These are phyloP conservation scores for Rhabdophis nuchalis DNA, from an alignment of 2,797 vertebrate species.

Conservation along the genomic window DNA sequence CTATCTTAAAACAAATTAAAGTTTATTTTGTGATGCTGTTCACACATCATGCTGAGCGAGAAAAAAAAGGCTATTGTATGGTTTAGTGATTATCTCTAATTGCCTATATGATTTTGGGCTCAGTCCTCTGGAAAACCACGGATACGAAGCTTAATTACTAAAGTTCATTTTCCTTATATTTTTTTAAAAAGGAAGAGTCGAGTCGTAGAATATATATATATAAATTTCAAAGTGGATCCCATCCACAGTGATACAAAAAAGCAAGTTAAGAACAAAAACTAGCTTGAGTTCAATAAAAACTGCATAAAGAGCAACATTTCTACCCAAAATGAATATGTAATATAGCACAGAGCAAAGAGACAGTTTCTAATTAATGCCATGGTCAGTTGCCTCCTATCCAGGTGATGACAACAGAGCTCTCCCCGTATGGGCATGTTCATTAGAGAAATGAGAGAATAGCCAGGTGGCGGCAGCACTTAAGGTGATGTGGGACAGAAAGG, in stretches of 20 bases:
- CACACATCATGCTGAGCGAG: not conserved
- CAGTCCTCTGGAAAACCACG: constrained; percentile 5
- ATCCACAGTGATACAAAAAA: not conserved
- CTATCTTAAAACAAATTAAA: not conserved
- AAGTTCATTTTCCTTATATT: not conserved
- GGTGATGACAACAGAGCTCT: not conserved
- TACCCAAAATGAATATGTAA: not conserved
- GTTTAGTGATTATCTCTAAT: not conserved
- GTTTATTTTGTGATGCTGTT: not conserved
- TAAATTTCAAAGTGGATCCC: not conserved
- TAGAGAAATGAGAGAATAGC: not conserved
- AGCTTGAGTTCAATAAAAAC: not conserved
- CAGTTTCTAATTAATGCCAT: not conserved
- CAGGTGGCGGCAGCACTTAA: accelerated
- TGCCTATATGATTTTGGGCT: not conserved
- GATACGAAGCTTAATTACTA: not conserved
- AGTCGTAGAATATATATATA: not conserved
- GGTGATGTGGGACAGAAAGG: not conserved
- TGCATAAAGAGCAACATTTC: not conserved
- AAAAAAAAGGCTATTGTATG: not conserved
- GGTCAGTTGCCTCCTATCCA: not conserved
- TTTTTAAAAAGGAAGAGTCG: not conserved
- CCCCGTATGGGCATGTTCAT: not conserved
- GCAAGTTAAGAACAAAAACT: not conserved
- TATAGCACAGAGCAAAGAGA: not conserved